Percentiles rank a stretch among this genome's conserved stretches.
Conservation (phyloP, 53 echinoderm and acorn worm genomes). For the Paracentrotus lividus region DNA sequence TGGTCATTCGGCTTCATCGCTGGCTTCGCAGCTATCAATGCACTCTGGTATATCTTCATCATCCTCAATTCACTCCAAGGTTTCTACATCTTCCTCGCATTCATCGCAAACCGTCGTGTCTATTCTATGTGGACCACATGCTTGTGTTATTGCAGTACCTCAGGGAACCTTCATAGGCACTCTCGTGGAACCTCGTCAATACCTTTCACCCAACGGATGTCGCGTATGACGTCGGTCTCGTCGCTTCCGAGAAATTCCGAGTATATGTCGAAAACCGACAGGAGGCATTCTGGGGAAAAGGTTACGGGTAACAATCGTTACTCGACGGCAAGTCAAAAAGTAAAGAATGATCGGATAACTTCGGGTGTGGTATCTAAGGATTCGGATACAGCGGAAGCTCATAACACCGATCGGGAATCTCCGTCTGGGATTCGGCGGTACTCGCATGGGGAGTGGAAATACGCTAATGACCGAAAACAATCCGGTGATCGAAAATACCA, state of each 20-base stretch:
- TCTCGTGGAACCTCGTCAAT: conserved; percentile 64
- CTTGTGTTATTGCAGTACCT: conserved; percentile 51
- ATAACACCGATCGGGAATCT: conserved; percentile 38
- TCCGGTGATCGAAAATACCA: conserved; percentile 42
- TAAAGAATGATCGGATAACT: conserved; percentile 38
- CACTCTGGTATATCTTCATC: conserved; percentile 89
- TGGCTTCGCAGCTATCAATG: conserved; percentile 75
- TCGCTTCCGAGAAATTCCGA: conserved; percentile 53
- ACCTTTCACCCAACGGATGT: conserved; percentile 42
- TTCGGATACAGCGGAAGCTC: conserved; percentile 21
- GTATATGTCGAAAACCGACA: not conserved
- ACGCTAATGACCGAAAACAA: conserved; percentile 35
- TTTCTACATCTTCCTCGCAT: conserved; percentile 83
- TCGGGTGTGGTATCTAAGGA: conserved; percentile 5
- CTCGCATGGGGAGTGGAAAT: conserved; percentile 48
- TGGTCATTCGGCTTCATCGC: conserved; percentile 86
- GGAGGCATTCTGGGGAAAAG: not conserved
- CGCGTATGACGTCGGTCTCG: conserved; percentile 55
- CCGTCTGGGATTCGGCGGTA: conserved; percentile 54
- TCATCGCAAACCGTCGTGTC: conserved; percentile 75
- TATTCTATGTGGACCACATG: conserved; percentile 70
- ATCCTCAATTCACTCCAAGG: conserved; percentile 83
- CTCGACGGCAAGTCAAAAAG: conserved; percentile 50
- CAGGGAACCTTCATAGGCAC: not conserved
- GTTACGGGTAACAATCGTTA: not conserved